These are phyloP conservation scores for Diadumene lineata DNA, from an alignment of 92 coral and sea anemone genomes.

Conservation along the genomic window DNA sequence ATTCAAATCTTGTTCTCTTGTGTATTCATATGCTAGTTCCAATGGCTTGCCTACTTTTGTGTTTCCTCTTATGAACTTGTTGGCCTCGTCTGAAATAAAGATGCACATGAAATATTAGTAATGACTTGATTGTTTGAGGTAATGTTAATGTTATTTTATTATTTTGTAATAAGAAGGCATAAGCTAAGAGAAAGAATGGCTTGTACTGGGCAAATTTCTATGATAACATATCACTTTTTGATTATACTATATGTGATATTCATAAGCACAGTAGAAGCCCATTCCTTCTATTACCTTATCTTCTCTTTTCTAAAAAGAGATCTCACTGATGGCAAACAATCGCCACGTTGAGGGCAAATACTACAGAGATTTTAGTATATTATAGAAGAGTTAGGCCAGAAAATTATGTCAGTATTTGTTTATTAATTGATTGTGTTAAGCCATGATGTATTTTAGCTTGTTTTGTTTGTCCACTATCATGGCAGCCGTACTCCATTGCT, in stretches of 20 bases:
- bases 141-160: too few relatives aligned
- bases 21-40: background rate
- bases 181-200: background rate
- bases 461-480: background rate
- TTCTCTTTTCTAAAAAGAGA: too few relatives aligned
- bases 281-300: too few relatives aligned
- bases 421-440: too few relatives aligned
- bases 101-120: too few relatives aligned
- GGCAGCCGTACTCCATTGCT: too few relatives aligned
- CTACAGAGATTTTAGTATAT: too few relatives aligned
- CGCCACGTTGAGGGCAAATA: too few relatives aligned
- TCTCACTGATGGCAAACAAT: too few relatives aligned
- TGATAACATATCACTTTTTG: background rate
- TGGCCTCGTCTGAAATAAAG: background rate
- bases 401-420: too few relatives aligned
- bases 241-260: background rate
- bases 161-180: background rate
- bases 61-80: background rate
- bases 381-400: too few relatives aligned
- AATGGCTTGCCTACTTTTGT: background rate
- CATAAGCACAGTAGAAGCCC: background rate
- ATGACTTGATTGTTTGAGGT: too few relatives aligned
- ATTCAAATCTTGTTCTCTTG: conserved; percentile 7
- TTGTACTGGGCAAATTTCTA: background rate
- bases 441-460: background rate